Evolutionary conservation across 1,140 invertebrate genomes (phyloP), one percentile per base, ranked within the genome.

Genomic region (Formica exsecta): DNA sequence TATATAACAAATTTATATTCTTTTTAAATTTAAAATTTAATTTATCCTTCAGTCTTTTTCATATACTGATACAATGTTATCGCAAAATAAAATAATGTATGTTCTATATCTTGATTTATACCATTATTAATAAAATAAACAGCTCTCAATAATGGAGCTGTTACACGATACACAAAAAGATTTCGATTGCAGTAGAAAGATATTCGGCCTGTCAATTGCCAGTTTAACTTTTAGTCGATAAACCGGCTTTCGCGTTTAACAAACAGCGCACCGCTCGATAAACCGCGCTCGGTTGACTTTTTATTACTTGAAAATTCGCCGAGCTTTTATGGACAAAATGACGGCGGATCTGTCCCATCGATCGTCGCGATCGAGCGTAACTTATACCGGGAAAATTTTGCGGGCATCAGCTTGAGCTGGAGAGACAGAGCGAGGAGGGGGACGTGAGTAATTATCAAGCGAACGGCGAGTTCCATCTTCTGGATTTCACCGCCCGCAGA

Each of bases 381-480:
- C 22, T 79, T 9, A 79, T 44, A 64, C 9, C 25, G 44, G 4
- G 44, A 1, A 74, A 44, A 71, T 25, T 11, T 75, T 44, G 38
- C 57, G 3, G 19, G 3, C 64, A 54, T 25, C 94, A 98, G 97
- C 93, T 98, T 84, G 97, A 98, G 90, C 93, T 98, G 57, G 96
- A 97, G 85, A 96, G 97, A 87, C 96, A 97, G 89, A 97, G 96
- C 57, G 96, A 97, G 92, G 96, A 97, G 87, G 97, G 97, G 5
- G 97, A 98, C 92, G 96, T 96, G 25, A 97, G 96, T 83, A 98
- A 98, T 94, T 98, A 98, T 89, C 97, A 98, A 90, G 96, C 96
- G 0, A 98, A 98, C 90, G 97, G 97, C 1, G 97, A 98, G 93
- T 98, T 98, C 92, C 97, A 98, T 92, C 94, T 98, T 81, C 95